Base-by-base conservation (phyloP, 2,797 vertebrate species). In the Momotus momota region DNA sequence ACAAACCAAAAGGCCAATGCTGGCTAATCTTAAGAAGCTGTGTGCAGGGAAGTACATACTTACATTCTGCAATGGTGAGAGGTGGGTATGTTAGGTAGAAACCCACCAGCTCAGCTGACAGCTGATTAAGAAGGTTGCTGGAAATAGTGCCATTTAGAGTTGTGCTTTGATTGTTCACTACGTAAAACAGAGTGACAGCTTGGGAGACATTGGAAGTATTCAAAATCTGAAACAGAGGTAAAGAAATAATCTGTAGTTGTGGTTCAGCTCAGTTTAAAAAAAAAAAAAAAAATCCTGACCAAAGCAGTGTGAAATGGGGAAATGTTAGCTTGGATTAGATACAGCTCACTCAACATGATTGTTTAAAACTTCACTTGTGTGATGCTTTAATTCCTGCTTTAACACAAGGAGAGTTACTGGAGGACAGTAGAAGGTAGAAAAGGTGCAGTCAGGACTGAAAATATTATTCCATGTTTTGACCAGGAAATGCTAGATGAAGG, bases 61-160 rank as follows among this genome's bases (percentile, higher is more conserved):
- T 98, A 99, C 99, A 99, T 97, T 99, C 99, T 26, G 99, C 99
- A 51, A 99, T 99, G 96, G 99, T 98, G 94, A 99, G 98, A 13
- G 99, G 99, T 0, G 99, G 99, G 97, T 99, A 99, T 97, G 99
- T 99, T 91, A 99, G 99, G 98, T 99, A 99, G 98, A 99, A 99
- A 75, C 99, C 99, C 94, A 99, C 99, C 96, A 99, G 97, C 97
- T 99, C 99, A 38, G 99, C 99, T 3, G 99, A 99, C 95, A 99
- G 98, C 96, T 98, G 98, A 97, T 99, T 98, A 69, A 99, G 99
- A 78, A 99, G 98, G 97, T 98, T 99, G 98, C 99, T 99, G 97
- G 99, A 99, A 58, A 97, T 93, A 0, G 99, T 99, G 93, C 99
- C 99, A 25, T 99, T 99, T 91, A 99, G 98, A 85, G 98, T 97